Conservation (phyloP, 1,140 invertebrate genomes). For the Bombyx mori region ASM3026992v2 NC_085113.1:8022501-8023000, state of each 20-base stretch:
- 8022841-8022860: constrained; percentile 48
- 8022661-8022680: constrained; percentile 37
- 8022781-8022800: constrained; percentile 44
- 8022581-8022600: constrained; percentile 45
- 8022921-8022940: constrained; percentile 46
- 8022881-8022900: constrained; percentile 56
- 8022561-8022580: constrained; percentile 37
- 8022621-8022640: constrained; percentile 47
- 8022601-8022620: constrained; percentile 36
- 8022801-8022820: constrained; percentile 40
- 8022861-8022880: constrained; percentile 45
- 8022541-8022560: constrained; percentile 37
- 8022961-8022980: constrained; percentile 31
- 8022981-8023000: constrained; percentile 30
- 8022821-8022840: constrained; percentile 52
- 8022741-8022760: constrained; percentile 51
- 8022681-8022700: constrained; percentile 42
- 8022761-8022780: constrained; percentile 56
- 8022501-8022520: constrained; percentile 60
- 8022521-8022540: constrained; percentile 47
- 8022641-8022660: constrained; percentile 48
- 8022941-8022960: constrained; percentile 52
- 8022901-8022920: constrained; percentile 51
- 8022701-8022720: constrained; percentile 32
- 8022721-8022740: constrained; percentile 25